Evolutionary conservation across 2,797 vertebrate species (phyloP).

Genomic region (Netta rufina): DNA sequence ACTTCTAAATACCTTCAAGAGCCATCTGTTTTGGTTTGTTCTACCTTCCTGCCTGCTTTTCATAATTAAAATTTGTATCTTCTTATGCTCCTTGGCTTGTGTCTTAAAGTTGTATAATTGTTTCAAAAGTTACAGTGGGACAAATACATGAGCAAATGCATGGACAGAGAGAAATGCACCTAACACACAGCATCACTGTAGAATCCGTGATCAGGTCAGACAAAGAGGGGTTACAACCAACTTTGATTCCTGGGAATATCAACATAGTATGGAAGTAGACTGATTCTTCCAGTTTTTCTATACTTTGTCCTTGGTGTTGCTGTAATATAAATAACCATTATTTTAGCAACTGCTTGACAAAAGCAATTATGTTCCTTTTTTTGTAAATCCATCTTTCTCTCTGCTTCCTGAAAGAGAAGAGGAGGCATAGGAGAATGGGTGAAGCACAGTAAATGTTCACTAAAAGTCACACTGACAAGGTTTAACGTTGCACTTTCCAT

Average conservation of each 20-base stretch:
- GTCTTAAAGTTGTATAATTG: neutral
- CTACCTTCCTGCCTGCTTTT: neutral
- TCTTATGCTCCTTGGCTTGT: neutral
- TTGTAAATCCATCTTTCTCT: neutral
- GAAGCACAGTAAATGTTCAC: neutral
- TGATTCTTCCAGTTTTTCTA: neutral
- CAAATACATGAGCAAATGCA: neutral
- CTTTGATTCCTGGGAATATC: neutral
- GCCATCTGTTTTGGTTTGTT: neutral
- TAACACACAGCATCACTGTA: neutral
- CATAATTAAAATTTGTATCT: neutral
- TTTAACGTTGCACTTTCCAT: neutral
- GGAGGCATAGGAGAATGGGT: rapidly evolving
- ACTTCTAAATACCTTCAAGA: neutral
- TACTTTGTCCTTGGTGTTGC: neutral
- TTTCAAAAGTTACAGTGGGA: neutral
- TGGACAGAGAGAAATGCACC: neutral
- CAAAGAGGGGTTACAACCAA: neutral
- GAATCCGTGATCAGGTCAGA: neutral
- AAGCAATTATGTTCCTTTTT: neutral
- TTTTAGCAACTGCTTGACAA: neutral
- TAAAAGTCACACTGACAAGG: neutral
- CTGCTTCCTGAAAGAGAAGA: neutral
- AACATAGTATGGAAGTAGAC: neutral
- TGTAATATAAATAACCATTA: neutral